Conservation (phyloP, 2,797 vertebrate species). For the Prionace glauca region DNA sequence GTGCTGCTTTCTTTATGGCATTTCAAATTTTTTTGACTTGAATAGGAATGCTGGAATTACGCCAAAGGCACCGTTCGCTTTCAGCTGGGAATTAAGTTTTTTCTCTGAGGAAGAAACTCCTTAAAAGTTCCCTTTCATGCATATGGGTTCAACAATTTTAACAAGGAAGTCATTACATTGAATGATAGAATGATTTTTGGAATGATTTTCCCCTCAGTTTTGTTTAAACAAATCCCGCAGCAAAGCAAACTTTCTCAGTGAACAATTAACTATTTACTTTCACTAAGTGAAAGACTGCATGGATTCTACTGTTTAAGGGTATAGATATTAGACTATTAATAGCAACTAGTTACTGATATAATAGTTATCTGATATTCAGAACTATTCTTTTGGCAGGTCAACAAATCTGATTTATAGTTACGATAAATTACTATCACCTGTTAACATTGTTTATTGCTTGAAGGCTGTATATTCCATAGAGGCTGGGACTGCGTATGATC, state of each 20-base stretch:
- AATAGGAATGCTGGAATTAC: constrained; percentile 61
- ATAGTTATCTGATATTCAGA: not conserved
- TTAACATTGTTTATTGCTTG: not conserved
- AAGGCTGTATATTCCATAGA: not conserved
- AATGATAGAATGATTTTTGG: not conserved
- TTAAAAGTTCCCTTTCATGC: constrained; percentile 22
- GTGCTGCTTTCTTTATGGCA: constrained; percentile 27
- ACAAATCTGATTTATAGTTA: not conserved
- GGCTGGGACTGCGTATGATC: not conserved
- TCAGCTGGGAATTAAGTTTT: constrained; percentile 59
- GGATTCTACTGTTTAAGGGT: not conserved
- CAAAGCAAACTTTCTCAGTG: not conserved
- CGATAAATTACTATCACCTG: not conserved
- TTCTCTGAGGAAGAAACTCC: constrained; percentile 49
- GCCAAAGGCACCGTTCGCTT: constrained; percentile 64
- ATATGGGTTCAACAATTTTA: constrained; percentile 13
- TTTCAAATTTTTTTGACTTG: constrained; percentile 29
- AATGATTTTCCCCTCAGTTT: not conserved
- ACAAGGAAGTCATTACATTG: constrained; percentile 20
- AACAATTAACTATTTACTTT: constrained; percentile 4
- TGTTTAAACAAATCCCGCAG: not conserved
- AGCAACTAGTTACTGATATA: too few relatives aligned
- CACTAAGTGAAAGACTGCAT: not conserved
- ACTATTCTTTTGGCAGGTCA: not conserved
- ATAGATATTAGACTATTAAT: not conserved